These are phyloP conservation scores for Phrixothrix hirtus DNA, from an alignment of 2,888 invertebrate species.

Conservation along the genomic window DNA sequence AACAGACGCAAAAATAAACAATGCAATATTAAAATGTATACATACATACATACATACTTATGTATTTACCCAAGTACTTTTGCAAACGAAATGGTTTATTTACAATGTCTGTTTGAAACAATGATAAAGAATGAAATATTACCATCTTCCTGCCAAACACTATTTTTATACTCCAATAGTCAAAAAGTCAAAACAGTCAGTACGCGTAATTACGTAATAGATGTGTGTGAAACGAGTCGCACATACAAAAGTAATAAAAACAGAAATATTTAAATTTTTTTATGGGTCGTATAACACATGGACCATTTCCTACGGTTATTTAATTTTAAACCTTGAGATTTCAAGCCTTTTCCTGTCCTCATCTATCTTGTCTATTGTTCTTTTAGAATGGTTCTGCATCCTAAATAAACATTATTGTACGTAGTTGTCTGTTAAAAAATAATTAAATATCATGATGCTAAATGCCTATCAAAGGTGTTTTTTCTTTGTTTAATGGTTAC, in stretches of 20 bases:
- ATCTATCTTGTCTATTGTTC: constrained; percentile 42
- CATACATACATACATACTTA: neutral
- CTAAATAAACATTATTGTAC: constrained; percentile 19
- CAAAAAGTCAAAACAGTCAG: neutral
- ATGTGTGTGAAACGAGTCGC: constrained; percentile 9
- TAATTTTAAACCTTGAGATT: constrained; percentile 44
- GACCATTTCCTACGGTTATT: constrained; percentile 44
- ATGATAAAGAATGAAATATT: neutral
- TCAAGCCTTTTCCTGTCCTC: constrained; percentile 43
- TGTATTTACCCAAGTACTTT: neutral
- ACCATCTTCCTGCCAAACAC: neutral
- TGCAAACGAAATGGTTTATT: neutral
- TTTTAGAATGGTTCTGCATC: constrained; percentile 26
- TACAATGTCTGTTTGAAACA: neutral
- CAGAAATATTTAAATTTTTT: constrained; percentile 35
- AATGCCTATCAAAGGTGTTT: constrained; percentile 17
- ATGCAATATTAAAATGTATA: no score
- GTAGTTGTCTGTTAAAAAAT: constrained; percentile 15
- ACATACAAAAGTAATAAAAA: constrained; percentile 29
- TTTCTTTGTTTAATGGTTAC: no score
- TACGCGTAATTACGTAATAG: constrained; percentile 9
- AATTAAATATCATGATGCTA: constrained; percentile 16
- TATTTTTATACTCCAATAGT: neutral
- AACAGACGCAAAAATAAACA: no score
- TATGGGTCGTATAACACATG: constrained; percentile 47